These are phyloP conservation scores for Engystomops pustulosus DNA, from an alignment of 2,113 vertebrate species.

Conservation along the genomic window DNA sequence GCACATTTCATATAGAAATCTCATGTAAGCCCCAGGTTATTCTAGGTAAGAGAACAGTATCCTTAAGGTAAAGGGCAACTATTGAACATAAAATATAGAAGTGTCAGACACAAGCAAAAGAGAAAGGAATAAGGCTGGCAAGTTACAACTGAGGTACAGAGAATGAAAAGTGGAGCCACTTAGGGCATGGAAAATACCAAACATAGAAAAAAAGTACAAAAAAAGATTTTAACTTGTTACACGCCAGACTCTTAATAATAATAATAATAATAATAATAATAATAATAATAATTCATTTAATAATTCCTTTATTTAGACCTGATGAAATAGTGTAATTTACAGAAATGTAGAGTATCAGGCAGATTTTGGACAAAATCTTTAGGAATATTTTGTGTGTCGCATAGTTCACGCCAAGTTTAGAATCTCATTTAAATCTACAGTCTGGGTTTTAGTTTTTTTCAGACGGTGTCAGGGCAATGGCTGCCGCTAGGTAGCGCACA, in stretches of 20 bases:
- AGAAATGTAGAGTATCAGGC: too few relatives aligned
- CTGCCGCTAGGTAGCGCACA: constrained; percentile 49
- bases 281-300: too few relatives aligned
- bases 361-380: too few relatives aligned
- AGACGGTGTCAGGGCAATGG: neutral
- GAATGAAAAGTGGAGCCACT: neutral
- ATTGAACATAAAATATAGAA: neutral
- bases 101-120: neutral
- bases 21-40: constrained; percentile 26
- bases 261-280: too few relatives aligned
- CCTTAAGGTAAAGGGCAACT: neutral
- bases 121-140: neutral
- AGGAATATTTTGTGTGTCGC: neutral
- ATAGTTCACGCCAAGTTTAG: neutral
- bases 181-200: neutral
- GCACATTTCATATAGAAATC: constrained; percentile 26
- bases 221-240: neutral
- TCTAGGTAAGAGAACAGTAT: neutral
- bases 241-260: too few relatives aligned
- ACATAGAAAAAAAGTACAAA: neutral
- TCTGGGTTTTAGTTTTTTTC: neutral
- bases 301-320: too few relatives aligned
- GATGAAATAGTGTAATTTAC: too few relatives aligned
- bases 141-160: neutral
- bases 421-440: too few relatives aligned